phyloP scores from a whole-genome alignment of 2,797 vertebrate genomes.

The Leptatherina wallacei region DNA sequence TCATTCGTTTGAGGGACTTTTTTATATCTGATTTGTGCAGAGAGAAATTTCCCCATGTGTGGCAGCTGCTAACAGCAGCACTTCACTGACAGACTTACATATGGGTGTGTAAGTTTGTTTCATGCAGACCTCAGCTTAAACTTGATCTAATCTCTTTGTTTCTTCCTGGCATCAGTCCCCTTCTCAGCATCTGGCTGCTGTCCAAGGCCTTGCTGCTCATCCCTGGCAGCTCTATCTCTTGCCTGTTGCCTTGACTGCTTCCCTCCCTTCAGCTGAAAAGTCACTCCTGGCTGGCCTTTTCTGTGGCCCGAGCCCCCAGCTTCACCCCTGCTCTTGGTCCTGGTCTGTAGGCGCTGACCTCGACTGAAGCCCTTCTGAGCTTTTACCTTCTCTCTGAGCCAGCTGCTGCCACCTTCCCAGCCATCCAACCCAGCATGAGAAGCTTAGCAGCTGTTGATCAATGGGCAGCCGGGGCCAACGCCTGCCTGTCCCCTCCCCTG shows the following conservation, averaged over 20 bases:
- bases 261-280: conserved; percentile 38
- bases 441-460: conserved; percentile 86
- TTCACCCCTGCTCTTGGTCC: conserved; percentile 32
- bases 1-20: too few relatives aligned
- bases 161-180: conserved; percentile 42
- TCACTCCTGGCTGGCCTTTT: conserved; percentile 37
- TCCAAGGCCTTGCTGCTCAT: conserved; percentile 39
- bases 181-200: conserved; percentile 60
- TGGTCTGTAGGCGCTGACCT: conserved; percentile 42
- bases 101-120: conserved; percentile 19
- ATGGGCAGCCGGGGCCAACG: conserved; percentile 82
- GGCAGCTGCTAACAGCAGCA: not conserved
- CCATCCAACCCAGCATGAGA: conserved; percentile 82
- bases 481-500: conserved; percentile 77
- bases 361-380: conserved; percentile 44
- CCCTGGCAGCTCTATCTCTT: conserved; percentile 47
- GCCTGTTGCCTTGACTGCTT: conserved; percentile 43
- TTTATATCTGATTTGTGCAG: too few relatives aligned
- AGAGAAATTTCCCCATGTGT: too few relatives aligned
- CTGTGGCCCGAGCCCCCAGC: not conserved
- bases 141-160: conserved; percentile 49
- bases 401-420: conserved; percentile 81
- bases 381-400: conserved; percentile 65
- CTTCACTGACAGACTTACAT: not conserved
- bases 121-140: not conserved